Percentiles rank a stretch among this genome's conserved stretches.
Conservation (phyloP, 1,140 invertebrate species). For the Dolichoris vasculosae region DNA sequence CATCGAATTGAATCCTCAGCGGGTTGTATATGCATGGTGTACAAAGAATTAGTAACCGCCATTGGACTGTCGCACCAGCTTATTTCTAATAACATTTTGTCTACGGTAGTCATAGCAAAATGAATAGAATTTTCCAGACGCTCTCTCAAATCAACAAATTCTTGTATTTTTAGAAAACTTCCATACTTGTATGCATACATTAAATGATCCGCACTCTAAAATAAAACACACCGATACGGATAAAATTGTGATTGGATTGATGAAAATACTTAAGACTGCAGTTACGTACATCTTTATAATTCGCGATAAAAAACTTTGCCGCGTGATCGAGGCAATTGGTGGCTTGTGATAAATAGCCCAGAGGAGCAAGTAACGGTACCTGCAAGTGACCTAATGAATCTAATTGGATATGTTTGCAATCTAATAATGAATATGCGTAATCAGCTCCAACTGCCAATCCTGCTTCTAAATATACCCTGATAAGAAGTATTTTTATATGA, state of each 20-base stretch:
- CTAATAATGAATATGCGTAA: conserved; percentile 76
- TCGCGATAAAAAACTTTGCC: conserved; percentile 89
- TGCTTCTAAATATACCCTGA: conserved; percentile 76
- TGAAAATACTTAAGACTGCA: background rate
- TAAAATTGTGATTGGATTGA: conserved; percentile 24
- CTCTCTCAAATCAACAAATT: conserved; percentile 90
- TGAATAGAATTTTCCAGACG: conserved; percentile 89
- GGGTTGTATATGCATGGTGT: conserved; percentile 76
- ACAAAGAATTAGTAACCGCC: conserved; percentile 63
- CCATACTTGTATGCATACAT: conserved; percentile 95
- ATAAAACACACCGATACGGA: conserved; percentile 60
- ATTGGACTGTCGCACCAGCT: conserved; percentile 73
- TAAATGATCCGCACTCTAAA: conserved; percentile 91
- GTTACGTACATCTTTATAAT: conserved; percentile 87
- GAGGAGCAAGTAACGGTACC: conserved; percentile 81
- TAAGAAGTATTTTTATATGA: conserved; percentile 78
- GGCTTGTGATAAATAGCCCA: conserved; percentile 81
- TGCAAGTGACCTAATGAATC: conserved; percentile 93
- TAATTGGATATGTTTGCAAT: conserved; percentile 95
- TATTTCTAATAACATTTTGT: conserved; percentile 86
- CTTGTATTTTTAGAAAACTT: conserved; percentile 92
- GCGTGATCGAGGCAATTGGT: conserved; percentile 81
- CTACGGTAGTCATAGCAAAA: conserved; percentile 83
- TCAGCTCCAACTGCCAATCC: conserved; percentile 70
- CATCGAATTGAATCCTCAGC: conserved; percentile 75